Conservation (phyloP, 92 coral and sea anemone genomes). For the Porites divaricata region DNA sequence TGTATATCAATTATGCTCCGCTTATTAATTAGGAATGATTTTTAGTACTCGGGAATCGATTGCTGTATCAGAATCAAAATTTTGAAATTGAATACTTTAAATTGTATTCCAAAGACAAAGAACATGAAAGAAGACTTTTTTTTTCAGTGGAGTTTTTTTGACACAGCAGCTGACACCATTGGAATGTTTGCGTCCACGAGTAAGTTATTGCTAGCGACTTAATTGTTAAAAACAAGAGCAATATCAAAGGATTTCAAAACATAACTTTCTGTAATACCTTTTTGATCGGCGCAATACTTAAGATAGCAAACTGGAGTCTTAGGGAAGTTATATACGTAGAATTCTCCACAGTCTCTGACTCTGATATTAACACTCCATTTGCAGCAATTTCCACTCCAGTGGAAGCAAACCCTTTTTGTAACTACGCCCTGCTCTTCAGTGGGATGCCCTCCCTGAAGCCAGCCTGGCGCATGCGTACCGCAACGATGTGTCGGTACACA, state of each 20-base stretch:
- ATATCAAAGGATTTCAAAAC: neutral
- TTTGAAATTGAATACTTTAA: too few species aligned
- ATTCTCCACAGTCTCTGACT: neutral
- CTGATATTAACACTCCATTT: neutral
- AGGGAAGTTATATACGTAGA: neutral
- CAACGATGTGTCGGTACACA: neutral
- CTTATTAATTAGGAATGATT: too few species aligned
- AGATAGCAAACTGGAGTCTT: neutral
- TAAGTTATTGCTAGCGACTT: too few species aligned
- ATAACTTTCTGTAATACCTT: neutral
- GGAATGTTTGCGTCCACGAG: too few species aligned
- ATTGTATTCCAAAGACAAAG: too few species aligned
- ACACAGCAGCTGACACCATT: too few species aligned
- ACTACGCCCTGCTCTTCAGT: neutral
- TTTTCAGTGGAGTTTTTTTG: too few species aligned
- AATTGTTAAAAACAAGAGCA: neutral
- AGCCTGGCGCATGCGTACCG: neutral
- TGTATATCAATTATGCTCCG: too few species aligned
- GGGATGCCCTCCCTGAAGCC: neutral
- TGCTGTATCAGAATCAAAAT: too few species aligned
- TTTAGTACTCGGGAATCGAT: too few species aligned
- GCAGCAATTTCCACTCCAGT: neutral
- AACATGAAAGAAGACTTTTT: too few species aligned
- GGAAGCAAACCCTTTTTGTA: neutral
- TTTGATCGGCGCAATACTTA: neutral